A percentile compares a stretch with the other conserved stretches of the same genome.
phyloP scores from a whole-genome alignment of 2,797 vertebrate species.

The Syngnathus rostellatus region DNA sequence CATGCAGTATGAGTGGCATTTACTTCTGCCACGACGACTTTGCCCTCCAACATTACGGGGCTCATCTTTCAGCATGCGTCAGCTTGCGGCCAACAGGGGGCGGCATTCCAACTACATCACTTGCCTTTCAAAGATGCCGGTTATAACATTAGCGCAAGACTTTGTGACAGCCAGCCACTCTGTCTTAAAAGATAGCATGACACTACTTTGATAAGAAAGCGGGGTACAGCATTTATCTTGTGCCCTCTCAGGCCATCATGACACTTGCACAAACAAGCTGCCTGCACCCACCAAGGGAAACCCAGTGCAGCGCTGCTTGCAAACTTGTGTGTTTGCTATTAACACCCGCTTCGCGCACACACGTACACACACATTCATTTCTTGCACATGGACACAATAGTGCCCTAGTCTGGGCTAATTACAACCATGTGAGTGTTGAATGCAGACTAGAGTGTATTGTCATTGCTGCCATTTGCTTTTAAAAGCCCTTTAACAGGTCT shows the following conservation, averaged over 20 bases:
- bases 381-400: conserved; percentile 44
- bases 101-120: conserved; percentile 41
- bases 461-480: conserved; percentile 48
- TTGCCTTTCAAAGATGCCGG: conserved; percentile 7
- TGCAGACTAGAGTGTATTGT: conserved; percentile 36
- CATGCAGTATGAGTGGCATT: conserved; percentile 43
- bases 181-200: neutral
- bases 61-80: conserved; percentile 35
- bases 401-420: conserved; percentile 46
- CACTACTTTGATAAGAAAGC: neutral
- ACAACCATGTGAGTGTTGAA: conserved; percentile 48
- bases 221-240: neutral
- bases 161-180: neutral
- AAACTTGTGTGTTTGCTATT: conserved; percentile 66
- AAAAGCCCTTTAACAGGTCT: conserved; percentile 43
- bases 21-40: conserved; percentile 34
- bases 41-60: conserved; percentile 22
- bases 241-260: conserved; percentile 16
- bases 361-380: conserved; percentile 32
- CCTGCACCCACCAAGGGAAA: neutral
- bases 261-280: conserved; percentile 9
- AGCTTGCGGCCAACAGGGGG: conserved; percentile 53
- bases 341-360: conserved; percentile 39
- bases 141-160: conserved; percentile 7
- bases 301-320: conserved; percentile 30